Base-by-base conservation (phyloP, 2,797 vertebrate genomes). In the Esox masquinongy region DNA sequence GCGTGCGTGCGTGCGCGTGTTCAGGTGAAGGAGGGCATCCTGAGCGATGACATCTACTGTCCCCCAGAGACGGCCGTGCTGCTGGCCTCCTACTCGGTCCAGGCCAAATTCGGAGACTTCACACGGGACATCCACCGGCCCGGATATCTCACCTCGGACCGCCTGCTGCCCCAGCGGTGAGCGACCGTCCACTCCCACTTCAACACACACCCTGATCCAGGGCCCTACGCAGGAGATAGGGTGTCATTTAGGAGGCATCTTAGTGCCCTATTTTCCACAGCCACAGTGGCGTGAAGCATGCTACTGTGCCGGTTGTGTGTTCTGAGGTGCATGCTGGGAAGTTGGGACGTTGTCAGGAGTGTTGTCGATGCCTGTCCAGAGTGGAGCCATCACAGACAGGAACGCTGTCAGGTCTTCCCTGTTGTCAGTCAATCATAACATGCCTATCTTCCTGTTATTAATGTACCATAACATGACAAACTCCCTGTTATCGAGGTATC, bases 11-110 rank as follows among this genome's bases (percentile, higher is more conserved):
- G 49, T 53, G 50, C 22, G 53, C 22, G 53, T 59, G 53, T 59
- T 59, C 53, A 59, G 53, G 96, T 99, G 87, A 99, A 99, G 89
- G 98, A 99, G 2, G 83, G 90, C 29, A 97, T 99, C 81, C 95
- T 99, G 74, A 95, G 93, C 0, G 98, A 99, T 1, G 96, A 99
- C 85, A 94, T 98, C 75, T 99, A 99, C 92, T 99, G 98, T 74
- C 97, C 97, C 0, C 97, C 98, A 0, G 98, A 99, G 93, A 99
- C 97, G 0, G 98, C 97, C 0, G 97, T 99, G 76, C 94, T 99
- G 75, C 96, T 99, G 74, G 97, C 95, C 19, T 99, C 97, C 56
- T 99, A 99, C 36, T 95, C 97, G 0, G 97, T 99, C 43, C 97
- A 99, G 89, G 96, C 97, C 89, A 99, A 97, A 88, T 98, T 96